Percentiles rank a stretch among this genome's conserved stretches.
phyloP scores from a whole-genome alignment of 2,113 vertebrate species.

The Eulemur macaco region DNA sequence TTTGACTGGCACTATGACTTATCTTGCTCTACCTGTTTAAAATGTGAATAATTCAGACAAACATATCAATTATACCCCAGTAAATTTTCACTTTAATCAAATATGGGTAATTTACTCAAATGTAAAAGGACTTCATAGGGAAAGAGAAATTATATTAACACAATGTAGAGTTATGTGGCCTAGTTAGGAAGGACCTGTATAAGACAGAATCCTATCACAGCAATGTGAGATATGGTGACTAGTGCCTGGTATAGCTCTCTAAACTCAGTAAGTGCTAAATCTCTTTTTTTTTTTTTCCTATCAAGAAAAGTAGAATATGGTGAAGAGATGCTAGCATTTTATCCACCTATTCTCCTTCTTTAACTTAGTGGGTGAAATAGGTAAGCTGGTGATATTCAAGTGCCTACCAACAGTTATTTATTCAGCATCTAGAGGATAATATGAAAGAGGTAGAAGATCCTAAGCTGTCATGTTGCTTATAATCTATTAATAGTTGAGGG shows the following conservation, averaged over 20 bases:
- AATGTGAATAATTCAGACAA: constrained; percentile 29
- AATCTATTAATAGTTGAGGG: background rate
- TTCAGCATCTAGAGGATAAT: background rate
- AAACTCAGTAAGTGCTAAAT: background rate
- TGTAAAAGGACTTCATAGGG: background rate
- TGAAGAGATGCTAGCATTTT: background rate
- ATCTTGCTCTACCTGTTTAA: constrained; percentile 3
- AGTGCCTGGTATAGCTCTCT: background rate
- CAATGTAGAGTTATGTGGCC: background rate
- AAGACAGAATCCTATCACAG: background rate
- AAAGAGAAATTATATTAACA: background rate
- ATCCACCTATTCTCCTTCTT: background rate
- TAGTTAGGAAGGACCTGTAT: background rate
- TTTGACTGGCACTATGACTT: background rate
- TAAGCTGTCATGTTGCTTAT: background rate
- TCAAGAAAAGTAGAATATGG: background rate
- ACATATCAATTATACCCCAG: background rate
- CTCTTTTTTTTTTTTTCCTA: background rate
- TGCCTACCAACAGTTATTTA: background rate
- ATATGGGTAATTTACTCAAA: constrained; percentile 23
- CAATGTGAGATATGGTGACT: background rate
- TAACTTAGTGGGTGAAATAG: background rate
- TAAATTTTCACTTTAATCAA: constrained; percentile 32
- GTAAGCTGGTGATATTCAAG: background rate
- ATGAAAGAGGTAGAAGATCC: background rate